These are phyloP conservation scores for Drosophila quinaria DNA, from an alignment of 2,888 invertebrate genomes.

Conservation along the genomic window DNA sequence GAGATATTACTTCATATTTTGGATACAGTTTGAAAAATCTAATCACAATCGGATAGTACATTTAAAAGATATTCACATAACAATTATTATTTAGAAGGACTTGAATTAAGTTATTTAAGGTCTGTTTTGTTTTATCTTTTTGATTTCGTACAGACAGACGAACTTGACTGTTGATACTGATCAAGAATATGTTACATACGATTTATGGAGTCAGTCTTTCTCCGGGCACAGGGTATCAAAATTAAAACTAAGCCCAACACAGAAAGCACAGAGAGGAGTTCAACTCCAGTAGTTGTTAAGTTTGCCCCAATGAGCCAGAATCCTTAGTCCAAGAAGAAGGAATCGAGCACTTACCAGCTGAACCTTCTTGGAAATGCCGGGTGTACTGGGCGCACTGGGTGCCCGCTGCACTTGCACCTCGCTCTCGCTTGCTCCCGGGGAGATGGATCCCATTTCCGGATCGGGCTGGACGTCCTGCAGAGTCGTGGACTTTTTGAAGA, in stretches of 20 bases:
- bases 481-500: constrained; percentile 94
- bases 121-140: too few species aligned
- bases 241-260: constrained; percentile 12
- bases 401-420: constrained; percentile 83
- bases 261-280: constrained; percentile 23
- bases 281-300: constrained; percentile 28
- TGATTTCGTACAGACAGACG: background rate
- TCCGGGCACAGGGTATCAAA: background rate
- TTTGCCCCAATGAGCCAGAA: background rate
- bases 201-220: background rate
- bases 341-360: constrained; percentile 89
- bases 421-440: constrained; percentile 84
- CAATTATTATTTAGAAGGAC: too few species aligned
- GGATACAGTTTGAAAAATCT: too few species aligned
- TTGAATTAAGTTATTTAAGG: too few species aligned
- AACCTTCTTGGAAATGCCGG: constrained; percentile 94
- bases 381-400: constrained; percentile 87
- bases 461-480: constrained; percentile 93
- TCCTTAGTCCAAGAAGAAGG: too few species aligned
- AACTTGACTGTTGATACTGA: background rate
- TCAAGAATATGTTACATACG: too few species aligned
- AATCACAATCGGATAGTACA: too few species aligned
- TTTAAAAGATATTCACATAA: too few species aligned
- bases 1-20: too few species aligned
- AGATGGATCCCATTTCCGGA: constrained; percentile 87